Base-by-base conservation (phyloP, 1,140 invertebrate species). In the Hesperophylax magnus region DNA sequence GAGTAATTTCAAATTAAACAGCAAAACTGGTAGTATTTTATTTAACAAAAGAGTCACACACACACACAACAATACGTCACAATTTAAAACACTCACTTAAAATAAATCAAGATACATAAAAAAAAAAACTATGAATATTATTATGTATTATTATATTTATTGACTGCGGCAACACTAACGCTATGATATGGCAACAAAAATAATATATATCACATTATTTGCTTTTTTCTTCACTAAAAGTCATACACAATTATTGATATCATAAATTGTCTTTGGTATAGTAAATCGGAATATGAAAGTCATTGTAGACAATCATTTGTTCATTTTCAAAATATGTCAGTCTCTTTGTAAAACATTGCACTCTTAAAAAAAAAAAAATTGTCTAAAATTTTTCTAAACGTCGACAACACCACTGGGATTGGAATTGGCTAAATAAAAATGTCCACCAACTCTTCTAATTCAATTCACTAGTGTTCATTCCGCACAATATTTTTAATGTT, bases 151-250 rank as follows among this genome's bases (percentile, higher is more conserved):
- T 61, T 22, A 61, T 61, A 61, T 61, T 9, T 47, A 47, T 61
- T 22, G 58, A 61, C 58, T 61, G 58, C 58, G 58, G 58, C 58
- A 22, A 22, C 20, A 20, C 58, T 67, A 65, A 67, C 31, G 3
- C 31, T 34, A 67, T 67, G 63, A 67, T 67, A 67, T 67, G 63
- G 63, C 63, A 67, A 67, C 63, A 67, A 67, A 67, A 67, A 67
- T 67, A n/a, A 67, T 67, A 47, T 47, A 34, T 67, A 67, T 67
- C 63, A 67, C 63, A 67, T 31, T n/a, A 47, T 47, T 47, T 47
- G 39, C 39, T 47, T 47, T 47, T 27, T 67, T 27, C n/a, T 67
- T 67, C 8, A 15, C 63, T 67, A 22, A 61, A 61, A 61, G 17
- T 67, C 63, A 15, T 17, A 22, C 8, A 67, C 39, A 47, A 47